These are phyloP conservation scores for Daktulosphaira vitifoliae DNA, from an alignment of 1,140 invertebrate species.

Conservation along the genomic window DNA sequence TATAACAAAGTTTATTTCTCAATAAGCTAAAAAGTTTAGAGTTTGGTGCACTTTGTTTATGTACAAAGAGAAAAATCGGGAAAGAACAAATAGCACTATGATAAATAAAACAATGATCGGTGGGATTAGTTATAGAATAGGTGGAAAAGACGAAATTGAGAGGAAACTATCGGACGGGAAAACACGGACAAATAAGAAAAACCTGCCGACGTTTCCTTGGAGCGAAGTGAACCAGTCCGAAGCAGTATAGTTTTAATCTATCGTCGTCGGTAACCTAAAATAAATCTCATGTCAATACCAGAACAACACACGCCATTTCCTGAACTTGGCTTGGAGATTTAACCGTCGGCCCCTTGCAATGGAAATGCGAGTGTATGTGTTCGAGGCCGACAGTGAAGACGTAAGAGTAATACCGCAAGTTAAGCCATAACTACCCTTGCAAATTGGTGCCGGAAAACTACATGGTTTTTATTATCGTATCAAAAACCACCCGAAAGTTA, in stretches of 20 bases:
- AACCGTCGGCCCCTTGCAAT: not conserved
- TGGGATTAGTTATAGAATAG: not conserved
- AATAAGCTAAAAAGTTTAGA: too few species aligned
- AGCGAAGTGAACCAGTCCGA: slow-evolving; percentile 11
- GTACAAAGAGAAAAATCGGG: too few species aligned
- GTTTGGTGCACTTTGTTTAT: too few species aligned
- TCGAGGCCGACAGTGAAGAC: too few species aligned
- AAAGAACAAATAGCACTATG: too few species aligned
- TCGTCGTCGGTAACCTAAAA: slow-evolving; percentile 19
- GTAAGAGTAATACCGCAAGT: too few species aligned
- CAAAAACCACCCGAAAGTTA: too few species aligned
- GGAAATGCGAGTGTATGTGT: not conserved
- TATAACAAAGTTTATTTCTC: too few species aligned
- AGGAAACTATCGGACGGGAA: not conserved
- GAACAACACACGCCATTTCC: slow-evolving; percentile 21
- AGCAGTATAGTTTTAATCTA: slow-evolving; percentile 26
- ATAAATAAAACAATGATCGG: slow-evolving; percentile 16
- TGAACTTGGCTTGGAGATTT: not conserved
- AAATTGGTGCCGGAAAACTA: too few species aligned
- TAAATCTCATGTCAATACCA: slow-evolving; percentile 30
- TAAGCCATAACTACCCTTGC: too few species aligned
- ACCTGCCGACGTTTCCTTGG: not conserved
- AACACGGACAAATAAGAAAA: slow-evolving; percentile 14
- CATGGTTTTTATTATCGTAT: too few species aligned
- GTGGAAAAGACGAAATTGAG: too few species aligned